Conservation (phyloP, 1,140 invertebrate species). For the Stegodyphus mimosarum region DNA sequence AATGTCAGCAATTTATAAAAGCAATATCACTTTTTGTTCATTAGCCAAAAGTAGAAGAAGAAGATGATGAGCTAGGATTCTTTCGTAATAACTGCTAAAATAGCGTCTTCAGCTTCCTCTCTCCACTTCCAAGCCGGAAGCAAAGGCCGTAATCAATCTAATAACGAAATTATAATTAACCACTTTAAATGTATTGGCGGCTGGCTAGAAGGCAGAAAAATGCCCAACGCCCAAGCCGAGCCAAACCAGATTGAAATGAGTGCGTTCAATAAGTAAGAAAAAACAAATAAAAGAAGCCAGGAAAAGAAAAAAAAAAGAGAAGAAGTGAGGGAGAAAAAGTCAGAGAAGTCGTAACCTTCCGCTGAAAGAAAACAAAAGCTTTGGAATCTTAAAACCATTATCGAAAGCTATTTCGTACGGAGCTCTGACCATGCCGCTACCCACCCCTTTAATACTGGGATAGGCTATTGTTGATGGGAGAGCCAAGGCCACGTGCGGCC, state of each 20-base stretch:
- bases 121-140: too few species aligned
- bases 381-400: conserved; percentile 34
- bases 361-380: conserved; percentile 29
- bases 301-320: background rate
- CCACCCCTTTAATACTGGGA: conserved; percentile 57
- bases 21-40: too few species aligned
- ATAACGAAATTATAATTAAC: conserved; percentile 48
- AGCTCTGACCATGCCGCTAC: conserved; percentile 27
- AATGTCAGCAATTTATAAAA: too few species aligned
- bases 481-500: conserved; percentile 51
- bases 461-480: conserved; percentile 27
- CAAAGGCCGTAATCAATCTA: conserved; percentile 15
- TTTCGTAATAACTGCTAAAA: too few species aligned
- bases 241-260: conserved; percentile 15
- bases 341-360: conserved; percentile 22
- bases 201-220: background rate
- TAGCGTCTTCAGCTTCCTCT: too few species aligned
- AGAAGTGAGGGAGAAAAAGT: background rate
- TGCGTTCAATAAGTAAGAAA: conserved; percentile 16
- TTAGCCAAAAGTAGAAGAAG: too few species aligned
- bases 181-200: conserved; percentile 55
- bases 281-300: conserved; percentile 1
- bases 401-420: conserved; percentile 38
- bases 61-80: too few species aligned
- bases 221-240: conserved; percentile 34